These are phyloP conservation scores for Astur gentilis DNA, from an alignment of 2,113 vertebrate species.

Conservation along the genomic window DNA sequence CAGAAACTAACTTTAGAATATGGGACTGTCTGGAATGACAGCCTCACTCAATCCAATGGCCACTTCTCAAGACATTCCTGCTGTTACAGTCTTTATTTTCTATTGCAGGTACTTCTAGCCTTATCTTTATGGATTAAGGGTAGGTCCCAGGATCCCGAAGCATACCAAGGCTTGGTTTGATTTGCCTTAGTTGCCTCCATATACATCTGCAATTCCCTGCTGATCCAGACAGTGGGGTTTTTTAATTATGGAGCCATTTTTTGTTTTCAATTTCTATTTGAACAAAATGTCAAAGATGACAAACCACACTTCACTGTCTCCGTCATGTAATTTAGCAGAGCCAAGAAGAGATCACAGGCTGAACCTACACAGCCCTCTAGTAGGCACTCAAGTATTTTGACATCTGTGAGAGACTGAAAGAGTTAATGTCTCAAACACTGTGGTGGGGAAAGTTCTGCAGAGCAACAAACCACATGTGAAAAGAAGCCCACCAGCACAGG, in stretches of 20 bases:
- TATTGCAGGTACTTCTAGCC: neutral
- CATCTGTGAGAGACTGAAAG: too few relatives aligned
- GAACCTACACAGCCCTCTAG: neutral
- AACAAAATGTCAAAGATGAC: neutral
- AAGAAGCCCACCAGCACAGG: too few relatives aligned
- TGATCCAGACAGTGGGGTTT: accelerated
- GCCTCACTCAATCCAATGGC: neutral
- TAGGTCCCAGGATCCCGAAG: neutral
- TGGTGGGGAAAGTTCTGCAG: too few relatives aligned
- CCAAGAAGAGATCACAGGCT: neutral
- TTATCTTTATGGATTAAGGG: neutral
- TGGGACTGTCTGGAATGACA: neutral
- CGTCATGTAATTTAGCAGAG: neutral
- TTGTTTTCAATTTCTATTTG: neutral
- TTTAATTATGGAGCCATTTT: neutral
- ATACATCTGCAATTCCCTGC: neutral
- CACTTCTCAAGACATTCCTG: accelerated
- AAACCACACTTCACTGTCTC: neutral
- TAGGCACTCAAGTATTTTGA: neutral
- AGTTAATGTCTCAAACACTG: too few relatives aligned
- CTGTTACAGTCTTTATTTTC: neutral
- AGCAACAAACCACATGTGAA: too few relatives aligned
- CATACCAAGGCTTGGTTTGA: neutral
- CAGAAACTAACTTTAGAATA: neutral
- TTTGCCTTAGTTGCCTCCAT: neutral